A percentile compares a stretch with the other conserved stretches of the same genome.
These are phyloP conservation scores for Camponotus pennsylvanicus DNA, from an alignment of 1,140 invertebrate species.

Conservation along the genomic window DNA sequence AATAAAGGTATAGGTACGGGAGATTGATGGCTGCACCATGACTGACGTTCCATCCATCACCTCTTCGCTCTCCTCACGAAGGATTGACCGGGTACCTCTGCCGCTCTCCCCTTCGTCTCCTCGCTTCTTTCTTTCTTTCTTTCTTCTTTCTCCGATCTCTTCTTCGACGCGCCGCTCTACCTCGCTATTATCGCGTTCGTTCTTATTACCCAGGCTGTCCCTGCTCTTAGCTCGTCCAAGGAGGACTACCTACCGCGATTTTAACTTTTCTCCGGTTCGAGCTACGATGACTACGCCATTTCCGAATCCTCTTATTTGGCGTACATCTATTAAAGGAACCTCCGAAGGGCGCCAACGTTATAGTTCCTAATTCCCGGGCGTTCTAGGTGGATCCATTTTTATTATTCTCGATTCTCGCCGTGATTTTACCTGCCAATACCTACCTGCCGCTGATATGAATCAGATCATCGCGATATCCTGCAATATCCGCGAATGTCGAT, in stretches of 20 bases:
- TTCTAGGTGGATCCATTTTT: slow-evolving; percentile 34
- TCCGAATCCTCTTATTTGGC: slow-evolving; percentile 69
- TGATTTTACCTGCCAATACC: slow-evolving; percentile 29
- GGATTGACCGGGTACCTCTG: slow-evolving; percentile 63
- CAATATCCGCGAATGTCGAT: not conserved
- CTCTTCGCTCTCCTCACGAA: slow-evolving; percentile 71
- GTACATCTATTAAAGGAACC: slow-evolving; percentile 60
- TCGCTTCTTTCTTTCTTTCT: slow-evolving; percentile 46
- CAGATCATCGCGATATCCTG: not conserved
- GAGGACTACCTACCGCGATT: slow-evolving; percentile 67
- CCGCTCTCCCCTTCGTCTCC: slow-evolving; percentile 30
- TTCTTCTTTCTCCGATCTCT: slow-evolving; percentile 23
- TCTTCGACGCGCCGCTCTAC: slow-evolving; percentile 30
- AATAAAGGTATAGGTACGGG: slow-evolving; percentile 80
- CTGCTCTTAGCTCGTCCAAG: slow-evolving; percentile 48
- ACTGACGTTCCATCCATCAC: slow-evolving; percentile 86
- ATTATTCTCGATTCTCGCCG: slow-evolving; percentile 18
- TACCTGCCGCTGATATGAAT: slow-evolving; percentile 26
- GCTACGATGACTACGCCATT: slow-evolving; percentile 63
- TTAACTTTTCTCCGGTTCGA: slow-evolving; percentile 33
- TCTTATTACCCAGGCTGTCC: slow-evolving; percentile 69
- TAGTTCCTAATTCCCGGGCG: slow-evolving; percentile 62
- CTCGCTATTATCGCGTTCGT: slow-evolving; percentile 69
- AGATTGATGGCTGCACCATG: slow-evolving; percentile 85
- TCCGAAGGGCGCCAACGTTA: slow-evolving; percentile 44